A percentile compares a stretch with the other conserved stretches of the same genome.
Conservation (phyloP, 1,140 invertebrate species). For the Drosophila varians region DNA sequence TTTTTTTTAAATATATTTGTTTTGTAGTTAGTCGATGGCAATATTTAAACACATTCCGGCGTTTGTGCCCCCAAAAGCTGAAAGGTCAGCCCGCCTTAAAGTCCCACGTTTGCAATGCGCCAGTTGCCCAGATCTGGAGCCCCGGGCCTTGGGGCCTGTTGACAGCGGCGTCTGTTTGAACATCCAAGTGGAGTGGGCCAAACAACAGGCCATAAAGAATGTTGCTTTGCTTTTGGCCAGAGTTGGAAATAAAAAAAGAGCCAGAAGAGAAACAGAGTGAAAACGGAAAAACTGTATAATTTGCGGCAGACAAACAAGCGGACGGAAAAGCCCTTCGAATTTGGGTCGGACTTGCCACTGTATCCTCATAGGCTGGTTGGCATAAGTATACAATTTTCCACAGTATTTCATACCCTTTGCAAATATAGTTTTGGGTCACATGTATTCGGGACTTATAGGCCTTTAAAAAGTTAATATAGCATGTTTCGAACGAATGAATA, state of each 20-base stretch:
- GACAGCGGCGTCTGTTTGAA: slow-evolving; percentile 30
- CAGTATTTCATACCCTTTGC: neutral
- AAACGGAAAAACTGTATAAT: slow-evolving; percentile 6
- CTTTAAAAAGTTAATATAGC: neutral
- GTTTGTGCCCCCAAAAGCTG: neutral
- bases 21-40: neutral
- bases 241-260: slow-evolving; percentile 9
- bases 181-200: slow-evolving; percentile 31
- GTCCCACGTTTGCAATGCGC: slow-evolving; percentile 3
- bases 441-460: neutral
- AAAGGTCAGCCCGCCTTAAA: slow-evolving; percentile 9
- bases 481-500: neutral
- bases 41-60: slow-evolving; percentile 1
- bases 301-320: neutral
- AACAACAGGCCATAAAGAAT: slow-evolving; percentile 29
- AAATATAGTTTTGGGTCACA: neutral
- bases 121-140: slow-evolving; percentile 17
- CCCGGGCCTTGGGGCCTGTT: slow-evolving; percentile 20
- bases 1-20: slow-evolving; percentile 12
- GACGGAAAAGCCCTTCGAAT: neutral
- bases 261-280: neutral
- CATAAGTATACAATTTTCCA: neutral
- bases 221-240: slow-evolving; percentile 7
- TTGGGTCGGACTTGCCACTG: neutral
- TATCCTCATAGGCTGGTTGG: neutral